These are phyloP conservation scores for Gryon sp. DNA, from an alignment of 1,140 invertebrate species.

Conservation along the genomic window DNA sequence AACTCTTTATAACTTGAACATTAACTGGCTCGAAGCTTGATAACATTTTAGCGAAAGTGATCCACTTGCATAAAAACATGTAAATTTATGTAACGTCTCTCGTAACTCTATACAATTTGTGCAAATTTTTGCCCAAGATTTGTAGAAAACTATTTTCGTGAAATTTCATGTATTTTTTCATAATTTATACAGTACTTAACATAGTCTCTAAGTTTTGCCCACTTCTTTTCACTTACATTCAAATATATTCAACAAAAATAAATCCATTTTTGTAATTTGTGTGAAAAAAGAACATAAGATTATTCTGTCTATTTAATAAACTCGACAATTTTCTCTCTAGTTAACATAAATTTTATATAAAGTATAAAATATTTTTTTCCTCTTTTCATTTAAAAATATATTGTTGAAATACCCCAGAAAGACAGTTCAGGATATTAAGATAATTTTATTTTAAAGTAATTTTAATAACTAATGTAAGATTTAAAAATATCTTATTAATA, in stretches of 20 bases:
- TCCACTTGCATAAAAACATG: conserved; percentile 38
- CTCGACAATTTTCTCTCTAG: too few species aligned
- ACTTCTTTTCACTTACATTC: conserved; percentile 13
- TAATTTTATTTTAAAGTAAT: too few species aligned
- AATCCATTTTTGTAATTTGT: conserved; percentile 17
- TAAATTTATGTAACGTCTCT: conserved; percentile 51
- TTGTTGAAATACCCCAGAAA: too few species aligned
- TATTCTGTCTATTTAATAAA: not conserved
- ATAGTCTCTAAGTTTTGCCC: conserved; percentile 27
- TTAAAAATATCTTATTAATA: too few species aligned
- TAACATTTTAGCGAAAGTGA: conserved; percentile 47
- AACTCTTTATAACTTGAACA: conserved; percentile 22
- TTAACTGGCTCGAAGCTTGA: conserved; percentile 2
- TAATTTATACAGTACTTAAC: conserved; percentile 50
- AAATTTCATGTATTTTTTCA: conserved; percentile 53
- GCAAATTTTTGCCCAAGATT: conserved; percentile 47
- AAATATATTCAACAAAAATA: conserved; percentile 8
- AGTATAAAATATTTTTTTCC: not conserved
- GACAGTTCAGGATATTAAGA: too few species aligned
- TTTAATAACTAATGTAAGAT: too few species aligned
- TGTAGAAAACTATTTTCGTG: conserved; percentile 30
- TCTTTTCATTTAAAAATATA: too few species aligned
- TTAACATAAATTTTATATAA: too few species aligned
- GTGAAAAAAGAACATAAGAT: not conserved
- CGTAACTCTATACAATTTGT: conserved; percentile 53